phyloP scores from a whole-genome alignment of 35 echinoderm and acorn worm genomes.

The Stichopus chloronotus region DNA sequence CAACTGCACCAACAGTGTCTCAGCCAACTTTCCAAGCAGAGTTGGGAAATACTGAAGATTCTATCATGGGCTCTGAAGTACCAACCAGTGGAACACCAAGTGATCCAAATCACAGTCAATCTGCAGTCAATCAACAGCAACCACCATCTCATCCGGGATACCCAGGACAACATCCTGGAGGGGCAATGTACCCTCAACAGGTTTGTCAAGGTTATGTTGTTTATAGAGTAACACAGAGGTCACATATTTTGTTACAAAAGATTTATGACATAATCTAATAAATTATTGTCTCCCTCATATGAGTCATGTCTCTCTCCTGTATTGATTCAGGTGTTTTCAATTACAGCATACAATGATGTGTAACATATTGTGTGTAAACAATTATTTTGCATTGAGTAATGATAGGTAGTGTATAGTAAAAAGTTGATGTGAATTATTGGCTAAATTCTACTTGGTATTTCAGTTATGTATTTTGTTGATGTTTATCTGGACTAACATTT shows the following conservation, averaged over 20 bases:
- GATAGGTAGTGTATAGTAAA: too few species aligned
- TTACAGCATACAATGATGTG: too few species aligned
- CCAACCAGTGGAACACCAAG: constrained; percentile 18
- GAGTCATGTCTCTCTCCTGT: too few species aligned
- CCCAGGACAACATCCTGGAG: constrained; percentile 1
- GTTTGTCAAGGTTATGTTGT: not conserved
- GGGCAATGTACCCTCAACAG: constrained; percentile 33
- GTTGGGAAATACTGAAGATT: not conserved
- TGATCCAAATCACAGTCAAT: constrained; percentile 9
- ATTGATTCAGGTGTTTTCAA: too few species aligned
- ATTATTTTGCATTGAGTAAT: too few species aligned
- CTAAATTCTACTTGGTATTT: too few species aligned
- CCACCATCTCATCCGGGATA: constrained; percentile 33
- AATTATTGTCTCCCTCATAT: too few species aligned
- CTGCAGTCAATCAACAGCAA: constrained; percentile 3
- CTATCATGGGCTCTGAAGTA: not conserved
- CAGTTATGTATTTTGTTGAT: too few species aligned
- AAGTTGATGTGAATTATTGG: too few species aligned
- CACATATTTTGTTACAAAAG: not conserved
- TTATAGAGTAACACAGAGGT: not conserved
- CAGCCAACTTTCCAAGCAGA: constrained; percentile 10
- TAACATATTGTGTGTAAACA: too few species aligned
- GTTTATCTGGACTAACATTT: too few species aligned
- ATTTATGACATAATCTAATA: not conserved
- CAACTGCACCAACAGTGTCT: not conserved